Conservation (phyloP, 2,888 invertebrate genomes). For the Diabrotica balteata region DNA sequence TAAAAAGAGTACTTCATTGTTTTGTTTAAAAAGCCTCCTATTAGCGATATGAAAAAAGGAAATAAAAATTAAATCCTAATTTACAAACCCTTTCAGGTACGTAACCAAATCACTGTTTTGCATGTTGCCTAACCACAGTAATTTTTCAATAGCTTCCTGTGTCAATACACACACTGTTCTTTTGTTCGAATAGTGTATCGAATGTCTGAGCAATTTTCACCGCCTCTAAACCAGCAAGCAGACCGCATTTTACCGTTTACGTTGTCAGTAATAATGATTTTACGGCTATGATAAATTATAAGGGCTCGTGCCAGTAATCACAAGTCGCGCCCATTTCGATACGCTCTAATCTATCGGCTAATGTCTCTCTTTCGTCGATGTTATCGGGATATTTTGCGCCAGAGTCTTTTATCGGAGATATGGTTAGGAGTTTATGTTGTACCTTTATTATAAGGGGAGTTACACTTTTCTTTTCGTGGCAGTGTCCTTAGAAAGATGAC, state of each 20-base stretch:
- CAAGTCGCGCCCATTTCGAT: slow-evolving; percentile 48
- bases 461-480: too few relatives aligned
- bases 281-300: slow-evolving; percentile 47
- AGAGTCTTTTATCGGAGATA: neutral
- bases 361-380: slow-evolving; percentile 50
- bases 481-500: too few relatives aligned
- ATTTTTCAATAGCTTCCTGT: neutral
- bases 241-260: slow-evolving; percentile 22
- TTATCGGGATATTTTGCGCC: slow-evolving; percentile 38
- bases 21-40: too few relatives aligned
- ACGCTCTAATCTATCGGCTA: slow-evolving; percentile 49
- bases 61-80: too few relatives aligned
- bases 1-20: too few relatives aligned
- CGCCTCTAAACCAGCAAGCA: slow-evolving; percentile 43
- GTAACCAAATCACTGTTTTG: neutral
- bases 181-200: slow-evolving; percentile 38
- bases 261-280: slow-evolving; percentile 33
- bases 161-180: slow-evolving; percentile 20
- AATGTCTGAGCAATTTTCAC: slow-evolving; percentile 46
- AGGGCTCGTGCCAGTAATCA: slow-evolving; percentile 50
- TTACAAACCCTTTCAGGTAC: too few relatives aligned
- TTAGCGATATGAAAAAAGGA: too few relatives aligned
- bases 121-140: neutral
- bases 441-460: too few relatives aligned
- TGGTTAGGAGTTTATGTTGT: neutral